Percentiles rank a stretch among this genome's conserved stretches.
phyloP scores from a whole-genome alignment of 2,888 invertebrate genomes.

The Synergus umbraculus region DNA sequence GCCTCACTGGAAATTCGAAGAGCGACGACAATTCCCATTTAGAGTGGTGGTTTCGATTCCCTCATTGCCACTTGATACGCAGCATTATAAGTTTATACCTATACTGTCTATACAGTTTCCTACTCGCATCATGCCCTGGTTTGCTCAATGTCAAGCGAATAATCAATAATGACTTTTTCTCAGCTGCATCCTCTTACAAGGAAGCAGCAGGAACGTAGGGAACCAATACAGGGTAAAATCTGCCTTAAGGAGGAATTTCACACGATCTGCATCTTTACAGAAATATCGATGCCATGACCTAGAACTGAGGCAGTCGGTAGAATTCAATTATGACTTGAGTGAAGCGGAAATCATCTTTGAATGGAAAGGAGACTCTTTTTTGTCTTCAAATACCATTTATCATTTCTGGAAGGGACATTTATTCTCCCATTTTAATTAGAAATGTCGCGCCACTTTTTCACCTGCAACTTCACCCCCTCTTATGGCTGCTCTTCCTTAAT shows the following conservation, averaged over 20 bases:
- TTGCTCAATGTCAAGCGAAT: background rate
- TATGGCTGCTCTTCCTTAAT: too few species aligned
- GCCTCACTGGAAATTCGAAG: background rate
- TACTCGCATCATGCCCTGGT: constrained; percentile 1
- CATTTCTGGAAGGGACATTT: background rate
- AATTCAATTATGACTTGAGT: constrained; percentile 22
- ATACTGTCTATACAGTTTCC: constrained; percentile 38
- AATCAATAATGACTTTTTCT: background rate
- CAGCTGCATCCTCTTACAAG: background rate
- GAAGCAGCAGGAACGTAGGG: background rate
- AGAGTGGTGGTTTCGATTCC: background rate
- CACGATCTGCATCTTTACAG: constrained; percentile 6
- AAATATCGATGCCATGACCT: constrained; percentile 16
- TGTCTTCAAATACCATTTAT: background rate
- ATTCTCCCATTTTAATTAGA: background rate
- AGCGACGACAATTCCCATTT: constrained; percentile 24
- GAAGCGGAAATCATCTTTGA: background rate
- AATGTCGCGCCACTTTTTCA: too few species aligned
- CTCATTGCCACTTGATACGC: background rate
- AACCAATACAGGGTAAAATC: background rate
- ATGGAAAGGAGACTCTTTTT: background rate
- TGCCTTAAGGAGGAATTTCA: background rate
- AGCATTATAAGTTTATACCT: background rate
- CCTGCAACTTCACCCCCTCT: too few species aligned
- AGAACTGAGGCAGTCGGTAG: constrained; percentile 9